Percentiles rank a stretch among this genome's conserved stretches.
These are phyloP conservation scores for Prunella himalayana DNA, from an alignment of 2,113 vertebrate genomes.

Conservation along the genomic window DNA sequence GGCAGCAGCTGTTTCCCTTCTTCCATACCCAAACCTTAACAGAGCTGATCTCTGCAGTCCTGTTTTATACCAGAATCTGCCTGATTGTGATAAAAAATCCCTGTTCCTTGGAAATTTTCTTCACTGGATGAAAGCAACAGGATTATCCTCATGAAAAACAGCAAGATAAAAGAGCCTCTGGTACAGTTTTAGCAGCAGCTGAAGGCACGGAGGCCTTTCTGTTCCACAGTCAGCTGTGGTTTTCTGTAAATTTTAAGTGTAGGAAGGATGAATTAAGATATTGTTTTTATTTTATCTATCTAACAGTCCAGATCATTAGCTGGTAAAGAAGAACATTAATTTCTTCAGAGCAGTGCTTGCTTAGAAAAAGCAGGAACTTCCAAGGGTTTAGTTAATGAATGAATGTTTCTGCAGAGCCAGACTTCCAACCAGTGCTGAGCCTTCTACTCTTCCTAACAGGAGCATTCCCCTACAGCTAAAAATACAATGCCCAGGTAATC, in stretches of 20 bases:
- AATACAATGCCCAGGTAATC: neutral
- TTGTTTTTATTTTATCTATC: neutral
- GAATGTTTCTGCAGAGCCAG: neutral
- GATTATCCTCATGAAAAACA: neutral
- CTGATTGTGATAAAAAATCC: neutral
- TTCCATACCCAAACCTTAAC: neutral
- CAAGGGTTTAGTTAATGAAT: neutral
- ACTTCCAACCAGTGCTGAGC: neutral
- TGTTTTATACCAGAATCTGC: neutral
- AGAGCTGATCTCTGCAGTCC: neutral
- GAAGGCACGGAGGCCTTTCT: neutral
- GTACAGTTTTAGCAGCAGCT: neutral
- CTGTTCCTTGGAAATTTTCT: neutral
- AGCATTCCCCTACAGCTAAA: neutral
- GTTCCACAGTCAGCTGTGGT: neutral
- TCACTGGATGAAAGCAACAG: neutral
- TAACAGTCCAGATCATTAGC: neutral
- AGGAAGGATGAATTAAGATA: neutral
- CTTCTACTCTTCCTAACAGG: neutral
- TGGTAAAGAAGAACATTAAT: neutral
- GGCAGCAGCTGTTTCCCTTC: neutral
- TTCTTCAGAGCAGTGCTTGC: neutral
- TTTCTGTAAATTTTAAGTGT: neutral
- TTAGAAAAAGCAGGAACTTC: neutral
- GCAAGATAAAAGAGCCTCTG: neutral